Evolutionary conservation across 2,888 invertebrate species (phyloP).

Genomic region (Amiota minor): DNA sequence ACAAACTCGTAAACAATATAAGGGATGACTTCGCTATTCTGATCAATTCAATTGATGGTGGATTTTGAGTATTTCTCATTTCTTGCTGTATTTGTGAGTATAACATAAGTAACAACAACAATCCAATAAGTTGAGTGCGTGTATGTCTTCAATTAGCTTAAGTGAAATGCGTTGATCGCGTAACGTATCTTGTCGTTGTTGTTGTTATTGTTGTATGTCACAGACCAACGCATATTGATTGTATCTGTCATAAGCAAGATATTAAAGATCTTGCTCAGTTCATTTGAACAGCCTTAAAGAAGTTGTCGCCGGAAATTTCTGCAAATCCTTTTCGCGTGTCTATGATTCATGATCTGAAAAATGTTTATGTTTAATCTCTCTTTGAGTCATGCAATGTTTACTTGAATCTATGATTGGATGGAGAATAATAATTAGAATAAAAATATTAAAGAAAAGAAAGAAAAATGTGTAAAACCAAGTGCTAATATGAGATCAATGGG

Average conservation of each 20-base stretch:
- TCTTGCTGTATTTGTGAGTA: too few relatives aligned
- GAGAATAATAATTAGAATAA: background rate
- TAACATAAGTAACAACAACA: too few relatives aligned
- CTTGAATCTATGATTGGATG: background rate
- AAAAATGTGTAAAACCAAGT: background rate
- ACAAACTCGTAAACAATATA: too few relatives aligned
- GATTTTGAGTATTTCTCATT: too few relatives aligned
- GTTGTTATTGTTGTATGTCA: background rate
- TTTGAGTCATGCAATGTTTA: slow-evolving; percentile 11
- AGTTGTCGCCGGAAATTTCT: slow-evolving; percentile 47
- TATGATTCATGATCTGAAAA: background rate
- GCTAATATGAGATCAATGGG: background rate
- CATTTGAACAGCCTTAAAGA: slow-evolving; percentile 39
- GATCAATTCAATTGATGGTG: too few relatives aligned
- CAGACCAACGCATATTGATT: slow-evolving; percentile 13
- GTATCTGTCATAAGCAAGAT: slow-evolving; percentile 29
- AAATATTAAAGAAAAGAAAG: background rate
- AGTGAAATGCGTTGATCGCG: slow-evolving; percentile 1
- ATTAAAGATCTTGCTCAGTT: background rate
- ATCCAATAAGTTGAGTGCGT: background rate
- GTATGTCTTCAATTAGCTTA: slow-evolving; percentile 18
- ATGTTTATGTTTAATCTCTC: background rate
- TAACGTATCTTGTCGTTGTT: background rate
- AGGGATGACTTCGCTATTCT: too few relatives aligned
- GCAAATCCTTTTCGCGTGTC: slow-evolving; percentile 30